Conservation (phyloP, 2,113 vertebrate genomes). For the Myotis brandtii region DNA sequence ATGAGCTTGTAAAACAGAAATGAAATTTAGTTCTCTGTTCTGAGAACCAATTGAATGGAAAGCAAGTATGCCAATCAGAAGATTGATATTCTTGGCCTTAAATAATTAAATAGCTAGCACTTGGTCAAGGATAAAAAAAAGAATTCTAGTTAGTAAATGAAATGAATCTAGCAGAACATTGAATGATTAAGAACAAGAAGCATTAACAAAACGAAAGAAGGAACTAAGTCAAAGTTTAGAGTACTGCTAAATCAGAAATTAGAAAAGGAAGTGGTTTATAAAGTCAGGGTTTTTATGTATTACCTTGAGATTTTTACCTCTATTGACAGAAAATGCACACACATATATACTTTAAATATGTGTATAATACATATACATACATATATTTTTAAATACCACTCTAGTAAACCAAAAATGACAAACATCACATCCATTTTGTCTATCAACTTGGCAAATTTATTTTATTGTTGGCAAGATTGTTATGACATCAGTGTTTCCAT, state of each 20-base stretch:
- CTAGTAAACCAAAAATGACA: not conserved
- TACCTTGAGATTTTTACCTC: slow-evolving; percentile 29
- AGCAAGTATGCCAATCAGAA: not conserved
- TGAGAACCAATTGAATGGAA: not conserved
- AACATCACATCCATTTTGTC: not conserved
- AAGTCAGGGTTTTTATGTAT: slow-evolving; percentile 19
- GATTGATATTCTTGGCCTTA: not conserved
- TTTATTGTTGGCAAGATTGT: not conserved
- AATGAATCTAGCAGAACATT: not conserved
- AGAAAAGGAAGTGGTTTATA: slow-evolving; percentile 72
- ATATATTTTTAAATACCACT: not conserved
- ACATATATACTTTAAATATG: not conserved
- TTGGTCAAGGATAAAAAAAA: slow-evolving; percentile 14
- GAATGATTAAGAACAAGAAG: slow-evolving; percentile 11
- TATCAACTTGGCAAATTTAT: slow-evolving; percentile 6
- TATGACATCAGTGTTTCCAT: not conserved
- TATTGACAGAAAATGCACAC: slow-evolving; percentile 1
- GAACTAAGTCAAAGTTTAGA: not conserved
- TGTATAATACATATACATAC: not conserved
- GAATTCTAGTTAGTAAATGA: slow-evolving; percentile 27
- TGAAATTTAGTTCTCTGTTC: not conserved
- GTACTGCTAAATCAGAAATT: slow-evolving; percentile 61
- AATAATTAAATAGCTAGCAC: not conserved
- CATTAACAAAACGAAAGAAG: not conserved
- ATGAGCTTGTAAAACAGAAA: slow-evolving; percentile 38